Evolutionary conservation across 2,113 vertebrate species (phyloP).

Genomic region (Poecile atricapillus): DNA sequence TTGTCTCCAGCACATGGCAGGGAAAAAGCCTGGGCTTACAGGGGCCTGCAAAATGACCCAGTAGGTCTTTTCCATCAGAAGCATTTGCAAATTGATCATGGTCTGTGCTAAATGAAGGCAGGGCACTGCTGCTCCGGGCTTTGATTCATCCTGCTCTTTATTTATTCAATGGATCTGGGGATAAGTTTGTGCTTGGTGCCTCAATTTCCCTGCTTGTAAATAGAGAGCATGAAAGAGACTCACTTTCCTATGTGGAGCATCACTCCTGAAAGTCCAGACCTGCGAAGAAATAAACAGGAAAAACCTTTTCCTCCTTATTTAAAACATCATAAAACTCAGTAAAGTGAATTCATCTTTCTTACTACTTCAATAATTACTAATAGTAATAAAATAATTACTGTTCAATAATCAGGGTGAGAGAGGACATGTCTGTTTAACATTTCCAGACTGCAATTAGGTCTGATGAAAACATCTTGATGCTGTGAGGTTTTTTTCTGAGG

Average conservation of each 20-base stretch:
- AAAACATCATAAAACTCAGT: not conserved
- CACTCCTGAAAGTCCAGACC: not conserved
- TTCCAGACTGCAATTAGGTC: not conserved
- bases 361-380: too few species aligned
- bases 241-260: not conserved
- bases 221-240: not conserved
- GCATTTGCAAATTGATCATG: not conserved
- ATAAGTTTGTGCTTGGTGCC: not conserved
- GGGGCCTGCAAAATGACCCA: not conserved
- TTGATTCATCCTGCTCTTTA: not conserved
- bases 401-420: not conserved
- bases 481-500: not conserved
- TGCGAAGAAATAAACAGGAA: not conserved
- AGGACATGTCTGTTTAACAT: not conserved
- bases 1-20: not conserved
- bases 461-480: not conserved
- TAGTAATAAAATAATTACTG: too few species aligned
- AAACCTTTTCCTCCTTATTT: not conserved
- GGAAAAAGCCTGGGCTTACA: not conserved
- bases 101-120: not conserved
- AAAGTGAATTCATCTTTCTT: not conserved
- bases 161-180: not conserved
- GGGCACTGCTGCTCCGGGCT: not conserved
- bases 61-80: not conserved
- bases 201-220: not conserved